A percentile compares a stretch with the other conserved stretches of the same genome.
These are phyloP conservation scores for Ctenopoma kingsleyae DNA, from an alignment of 2,797 vertebrate species.

Conservation along the genomic window DNA sequence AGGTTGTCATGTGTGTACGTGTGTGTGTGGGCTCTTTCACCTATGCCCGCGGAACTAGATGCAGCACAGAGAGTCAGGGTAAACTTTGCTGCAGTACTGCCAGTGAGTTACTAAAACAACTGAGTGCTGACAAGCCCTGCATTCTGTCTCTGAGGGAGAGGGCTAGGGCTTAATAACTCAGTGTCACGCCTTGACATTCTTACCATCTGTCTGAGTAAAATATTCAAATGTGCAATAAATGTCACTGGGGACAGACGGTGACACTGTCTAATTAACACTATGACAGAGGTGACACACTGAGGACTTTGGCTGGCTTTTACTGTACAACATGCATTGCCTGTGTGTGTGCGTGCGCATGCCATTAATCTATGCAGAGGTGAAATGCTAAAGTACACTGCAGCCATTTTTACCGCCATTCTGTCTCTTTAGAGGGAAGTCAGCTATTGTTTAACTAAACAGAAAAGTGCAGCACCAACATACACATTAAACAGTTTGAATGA, in stretches of 20 bases:
- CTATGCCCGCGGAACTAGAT: constrained; percentile 65
- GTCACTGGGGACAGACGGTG: constrained; percentile 85
- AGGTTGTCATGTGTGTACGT: neutral
- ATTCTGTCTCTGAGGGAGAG: constrained; percentile 78
- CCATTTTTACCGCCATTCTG: constrained; percentile 39
- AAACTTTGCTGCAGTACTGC: constrained; percentile 68
- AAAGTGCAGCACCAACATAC: constrained; percentile 50
- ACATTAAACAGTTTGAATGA: constrained; percentile 77
- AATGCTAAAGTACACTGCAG: constrained; percentile 50
- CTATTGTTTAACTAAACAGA: constrained; percentile 67
- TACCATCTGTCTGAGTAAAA: constrained; percentile 90
- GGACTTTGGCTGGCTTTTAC: constrained; percentile 76
- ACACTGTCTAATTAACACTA: constrained; percentile 88
- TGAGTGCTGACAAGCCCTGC: constrained; percentile 81
- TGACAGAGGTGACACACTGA: constrained; percentile 85
- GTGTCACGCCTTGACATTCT: constrained; percentile 89
- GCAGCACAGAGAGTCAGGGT: constrained; percentile 65
- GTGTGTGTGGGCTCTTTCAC: constrained; percentile 49
- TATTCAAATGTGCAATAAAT: constrained; percentile 91
- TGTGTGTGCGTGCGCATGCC: constrained; percentile 29
- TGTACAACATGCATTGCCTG: constrained; percentile 62
- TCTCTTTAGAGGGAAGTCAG: constrained; percentile 64
- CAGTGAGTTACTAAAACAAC: constrained; percentile 85
- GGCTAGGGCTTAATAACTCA: constrained; percentile 88
- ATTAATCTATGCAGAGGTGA: constrained; percentile 53